Conservation (phyloP, 1,140 invertebrate species). For the Nasonia giraulti region DNA sequence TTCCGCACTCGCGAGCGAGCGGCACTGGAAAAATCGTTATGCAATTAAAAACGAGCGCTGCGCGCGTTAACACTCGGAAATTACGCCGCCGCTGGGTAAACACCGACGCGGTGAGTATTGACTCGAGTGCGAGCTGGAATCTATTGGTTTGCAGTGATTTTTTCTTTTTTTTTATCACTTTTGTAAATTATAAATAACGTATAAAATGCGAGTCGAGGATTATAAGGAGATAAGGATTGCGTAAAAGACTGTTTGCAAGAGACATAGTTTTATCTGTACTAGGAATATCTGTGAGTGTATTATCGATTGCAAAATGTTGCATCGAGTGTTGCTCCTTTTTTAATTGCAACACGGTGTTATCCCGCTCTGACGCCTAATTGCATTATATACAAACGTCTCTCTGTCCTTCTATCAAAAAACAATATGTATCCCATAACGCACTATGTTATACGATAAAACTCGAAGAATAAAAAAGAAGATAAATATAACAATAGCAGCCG, state of each 20-base stretch:
- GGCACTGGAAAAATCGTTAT: slow-evolving; percentile 49
- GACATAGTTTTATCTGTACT: too few relatives aligned
- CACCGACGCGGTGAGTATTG: not conserved
- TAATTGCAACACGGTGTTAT: not conserved
- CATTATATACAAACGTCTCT: too few relatives aligned
- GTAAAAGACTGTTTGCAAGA: too few relatives aligned
- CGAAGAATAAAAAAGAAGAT: too few relatives aligned
- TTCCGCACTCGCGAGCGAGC: slow-evolving; percentile 33
- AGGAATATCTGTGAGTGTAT: too few relatives aligned
- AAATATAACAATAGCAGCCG: too few relatives aligned
- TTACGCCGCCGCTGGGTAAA: slow-evolving; percentile 30
- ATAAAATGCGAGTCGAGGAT: too few relatives aligned
- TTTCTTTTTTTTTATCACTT: not conserved
- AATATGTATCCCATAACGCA: too few relatives aligned
- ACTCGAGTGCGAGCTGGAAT: slow-evolving; percentile 8
- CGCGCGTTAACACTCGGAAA: slow-evolving; percentile 29
- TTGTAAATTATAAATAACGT: not conserved
- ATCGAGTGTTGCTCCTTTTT: not conserved
- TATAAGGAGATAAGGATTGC: too few relatives aligned
- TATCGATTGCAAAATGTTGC: not conserved
- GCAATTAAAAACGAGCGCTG: slow-evolving; percentile 42
- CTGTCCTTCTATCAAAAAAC: too few relatives aligned
- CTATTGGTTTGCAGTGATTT: not conserved
- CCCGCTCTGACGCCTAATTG: too few relatives aligned
- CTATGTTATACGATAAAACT: too few relatives aligned